Base-by-base conservation (phyloP, 2,888 invertebrate species). In the Temnothorax unifasciatus region DNA sequence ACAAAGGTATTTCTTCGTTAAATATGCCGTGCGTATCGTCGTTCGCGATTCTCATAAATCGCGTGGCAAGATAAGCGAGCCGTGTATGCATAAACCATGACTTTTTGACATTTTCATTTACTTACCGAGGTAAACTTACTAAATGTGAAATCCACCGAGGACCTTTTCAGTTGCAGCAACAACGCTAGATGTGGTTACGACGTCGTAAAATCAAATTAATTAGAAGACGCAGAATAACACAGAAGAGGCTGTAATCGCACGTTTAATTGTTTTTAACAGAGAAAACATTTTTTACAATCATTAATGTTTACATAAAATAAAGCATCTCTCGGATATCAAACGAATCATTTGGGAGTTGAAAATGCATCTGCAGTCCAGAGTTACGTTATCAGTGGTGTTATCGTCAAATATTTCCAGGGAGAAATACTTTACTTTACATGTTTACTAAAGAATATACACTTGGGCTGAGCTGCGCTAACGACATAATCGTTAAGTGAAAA, bases 41-140 rank as follows among this genome's bases (percentile, higher is more conserved):
- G 13, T 25, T 68, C 41, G 41, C 68, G 77, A 84, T 64, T 18
- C 82, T 82, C 57, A 68, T 83, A 83, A 74, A 88, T 83, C 50
- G 41, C 21, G 25, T 18, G 21, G 15, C 52, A 18, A 71, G 38
- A 54, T 69, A 85, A 74, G 54, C 68, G 41, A 54, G 29, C 38
- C 41, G 71, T 44, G 8, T 64, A 52, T 50, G 9, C 41, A 74
- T 21, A 69, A 84, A 82, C 83, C 34, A 54, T 84, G 87, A 88
- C 87, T 85, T 79, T 87, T 79, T 87, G 87, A 87, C 83, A 88
- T 88, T 88, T 87, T 74, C 63, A 18, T 76, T 76, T 68, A 41
- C 18, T 61, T 61, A 71, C 47, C 21, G 41, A 21, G 75, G 18
- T 82, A 76, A 73, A 61, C 18, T 18, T 66, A 66, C 44, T 68